Evolutionary conservation across 2,113 vertebrate species (phyloP).

Genomic region (Podarcis muralis): DNA sequence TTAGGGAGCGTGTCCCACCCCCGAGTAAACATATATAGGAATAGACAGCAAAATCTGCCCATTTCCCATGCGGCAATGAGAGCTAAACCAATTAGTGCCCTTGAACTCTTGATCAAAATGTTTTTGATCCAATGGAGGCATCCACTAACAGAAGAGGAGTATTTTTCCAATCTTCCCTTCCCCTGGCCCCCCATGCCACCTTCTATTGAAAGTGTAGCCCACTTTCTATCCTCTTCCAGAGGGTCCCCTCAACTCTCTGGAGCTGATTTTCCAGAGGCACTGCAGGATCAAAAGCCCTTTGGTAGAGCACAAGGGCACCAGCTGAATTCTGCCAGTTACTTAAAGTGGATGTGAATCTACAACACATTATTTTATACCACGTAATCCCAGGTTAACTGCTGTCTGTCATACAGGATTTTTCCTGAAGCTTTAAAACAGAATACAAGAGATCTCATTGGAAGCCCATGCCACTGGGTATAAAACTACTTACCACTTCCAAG

Average conservation of each 20-base stretch:
- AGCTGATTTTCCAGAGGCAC: neutral
- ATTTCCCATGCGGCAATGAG: neutral
- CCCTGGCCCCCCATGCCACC: neutral
- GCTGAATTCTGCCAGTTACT: neutral
- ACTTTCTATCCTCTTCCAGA: neutral
- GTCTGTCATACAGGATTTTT: neutral
- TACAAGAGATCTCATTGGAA: neutral
- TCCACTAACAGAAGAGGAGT: too few species aligned
- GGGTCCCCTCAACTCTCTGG: too few species aligned
- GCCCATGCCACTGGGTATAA: too few species aligned
- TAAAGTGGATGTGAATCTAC: neutral
- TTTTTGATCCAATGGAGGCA: neutral
- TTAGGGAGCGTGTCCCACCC: too few species aligned
- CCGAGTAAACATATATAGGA: too few species aligned
- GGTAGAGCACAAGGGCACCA: neutral
- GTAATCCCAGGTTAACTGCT: neutral
- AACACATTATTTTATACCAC: neutral
- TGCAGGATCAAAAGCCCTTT: neutral
- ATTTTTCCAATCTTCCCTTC: too few species aligned
- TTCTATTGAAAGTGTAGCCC: neutral
- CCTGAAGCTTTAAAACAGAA: neutral
- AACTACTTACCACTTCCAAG: conserved; percentile 88
- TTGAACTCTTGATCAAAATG: neutral
- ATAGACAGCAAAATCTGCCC: neutral
- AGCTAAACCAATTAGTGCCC: too few species aligned